phyloP scores from a whole-genome alignment of 2,113 vertebrate genomes.

The Epinephelus lanceolatus region DNA sequence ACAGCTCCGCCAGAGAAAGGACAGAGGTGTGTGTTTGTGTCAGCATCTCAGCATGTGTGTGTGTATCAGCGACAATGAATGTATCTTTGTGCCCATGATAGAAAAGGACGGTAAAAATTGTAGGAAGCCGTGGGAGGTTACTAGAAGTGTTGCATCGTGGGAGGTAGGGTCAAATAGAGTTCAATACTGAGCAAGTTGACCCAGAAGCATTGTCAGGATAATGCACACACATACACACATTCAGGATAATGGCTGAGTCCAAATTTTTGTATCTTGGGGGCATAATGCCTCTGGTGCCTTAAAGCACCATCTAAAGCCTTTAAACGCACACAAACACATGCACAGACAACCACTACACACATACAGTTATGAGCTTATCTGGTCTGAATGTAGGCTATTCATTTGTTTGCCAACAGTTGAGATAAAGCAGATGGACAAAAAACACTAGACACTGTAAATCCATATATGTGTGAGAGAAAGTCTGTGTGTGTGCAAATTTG shows the following conservation, averaged over 20 bases:
- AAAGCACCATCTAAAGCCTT: slow-evolving; percentile 54
- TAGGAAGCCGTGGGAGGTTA: slow-evolving; percentile 63
- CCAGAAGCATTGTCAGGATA: slow-evolving; percentile 65
- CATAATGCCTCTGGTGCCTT: slow-evolving; percentile 39
- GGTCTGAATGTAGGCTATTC: slow-evolving; percentile 65
- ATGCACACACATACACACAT: slow-evolving; percentile 16
- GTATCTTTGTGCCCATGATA: slow-evolving; percentile 43
- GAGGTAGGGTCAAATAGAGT: slow-evolving; percentile 83
- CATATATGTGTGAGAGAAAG: slow-evolving; percentile 58
- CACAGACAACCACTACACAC: slow-evolving; percentile 24
- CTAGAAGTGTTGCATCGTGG: slow-evolving; percentile 67
- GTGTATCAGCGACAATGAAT: slow-evolving; percentile 29
- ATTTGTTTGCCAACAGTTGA: slow-evolving; percentile 62
- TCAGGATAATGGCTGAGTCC: slow-evolving; percentile 53
- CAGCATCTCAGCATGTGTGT: slow-evolving; percentile 41
- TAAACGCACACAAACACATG: slow-evolving; percentile 30
- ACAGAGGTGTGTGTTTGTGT: slow-evolving; percentile 52
- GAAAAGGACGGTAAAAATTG: slow-evolving; percentile 52
- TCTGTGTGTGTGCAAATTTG: slow-evolving; percentile 17
- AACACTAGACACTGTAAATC: slow-evolving; percentile 70
- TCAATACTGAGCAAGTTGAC: slow-evolving; percentile 64
- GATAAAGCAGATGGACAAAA: slow-evolving; percentile 63
- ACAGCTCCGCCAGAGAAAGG: slow-evolving; percentile 28
- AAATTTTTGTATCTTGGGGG: slow-evolving; percentile 61
- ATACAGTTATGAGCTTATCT: slow-evolving; percentile 74